Evolutionary conservation across 2,797 vertebrate species (phyloP), one percentile per base, ranked within the genome.

Genomic region (Sebastes elongatus): DNA sequence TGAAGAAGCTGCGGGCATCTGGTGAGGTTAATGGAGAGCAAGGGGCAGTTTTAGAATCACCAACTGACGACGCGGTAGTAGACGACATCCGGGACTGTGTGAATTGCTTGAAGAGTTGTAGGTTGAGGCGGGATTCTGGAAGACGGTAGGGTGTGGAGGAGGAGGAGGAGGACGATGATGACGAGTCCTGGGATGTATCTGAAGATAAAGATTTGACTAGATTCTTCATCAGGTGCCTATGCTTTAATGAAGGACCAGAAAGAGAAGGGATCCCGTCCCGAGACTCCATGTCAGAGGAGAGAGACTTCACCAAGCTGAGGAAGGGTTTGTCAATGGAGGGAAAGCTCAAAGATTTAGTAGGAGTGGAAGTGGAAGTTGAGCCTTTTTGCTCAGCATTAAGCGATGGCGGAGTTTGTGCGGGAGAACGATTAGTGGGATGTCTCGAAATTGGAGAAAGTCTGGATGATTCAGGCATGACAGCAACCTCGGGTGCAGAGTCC

Each of bases 181-280:
- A 94, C 0, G 90, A 69, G 74, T 99, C 98, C 85, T 97, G 96
- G 63, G 97, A 96, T 32, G 97, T 97, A 85, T 99, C 98, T 0
- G 98, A 97, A 70, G 99, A 99, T 70, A 99, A 93, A 71, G 99
- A 99, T 89, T 99, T 99, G 74, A 99, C 98, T 0, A 99, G 91
- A 2, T 90, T 96, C 95, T 98, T 99, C 97, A 99, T 98, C 75
- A 99, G 93, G 76, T 98, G 97, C 20, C 97, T 95, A 6, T 98
- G 97, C 85, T 97, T 95, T 9, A 94, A 76, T 0, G 97, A 81
- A 1, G 96, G 92, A 18, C 93, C 85, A 23, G 94, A 68, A 59
- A 74, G 13, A 72, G 90, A 62, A 4, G 90, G 68, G 28, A 74
- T 33, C 1, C 92, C 85, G 5, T 99, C 97, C 91, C 96, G 97